These are phyloP conservation scores for Tinea semifulvella DNA, from an alignment of 2,888 invertebrate species.

Conservation along the genomic window DNA sequence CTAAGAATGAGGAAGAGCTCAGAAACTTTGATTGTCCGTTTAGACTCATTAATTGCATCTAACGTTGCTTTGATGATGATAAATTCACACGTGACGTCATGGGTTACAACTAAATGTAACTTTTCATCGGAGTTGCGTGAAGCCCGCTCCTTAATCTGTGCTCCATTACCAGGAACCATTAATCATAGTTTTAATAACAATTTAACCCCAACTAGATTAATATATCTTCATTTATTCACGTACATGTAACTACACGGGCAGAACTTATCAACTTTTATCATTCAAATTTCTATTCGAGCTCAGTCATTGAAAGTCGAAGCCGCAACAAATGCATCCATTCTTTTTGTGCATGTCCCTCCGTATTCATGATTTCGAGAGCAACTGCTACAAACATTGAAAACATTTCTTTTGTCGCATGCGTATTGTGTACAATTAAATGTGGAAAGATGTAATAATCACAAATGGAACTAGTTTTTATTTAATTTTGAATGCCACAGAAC, in stretches of 20 bases:
- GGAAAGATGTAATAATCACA: constrained; percentile 63
- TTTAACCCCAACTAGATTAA: constrained; percentile 65
- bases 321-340: constrained; percentile 44
- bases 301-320: constrained; percentile 43
- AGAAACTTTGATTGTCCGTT: constrained; percentile 10
- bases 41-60: constrained; percentile 17
- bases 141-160: constrained; percentile 57
- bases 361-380: constrained; percentile 45
- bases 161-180: constrained; percentile 58
- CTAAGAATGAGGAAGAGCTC: constrained; percentile 1
- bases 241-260: constrained; percentile 29
- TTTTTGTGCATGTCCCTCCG: constrained; percentile 25
- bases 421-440: constrained; percentile 63
- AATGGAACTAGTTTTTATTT: constrained; percentile 42
- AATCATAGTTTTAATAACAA: constrained; percentile 67
- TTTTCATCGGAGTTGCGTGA: constrained; percentile 51
- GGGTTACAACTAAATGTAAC: constrained; percentile 41
- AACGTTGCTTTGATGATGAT: constrained; percentile 52
- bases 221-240: constrained; percentile 62
- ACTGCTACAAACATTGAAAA: constrained; percentile 50
- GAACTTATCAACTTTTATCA: constrained; percentile 51
- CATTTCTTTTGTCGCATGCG: constrained; percentile 52
- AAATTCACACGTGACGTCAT: constrained; percentile 51
- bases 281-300: constrained; percentile 45
- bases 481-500: constrained; percentile 43